Conservation (phyloP, 2,888 invertebrate genomes). For the Lottia scabra region DNA sequence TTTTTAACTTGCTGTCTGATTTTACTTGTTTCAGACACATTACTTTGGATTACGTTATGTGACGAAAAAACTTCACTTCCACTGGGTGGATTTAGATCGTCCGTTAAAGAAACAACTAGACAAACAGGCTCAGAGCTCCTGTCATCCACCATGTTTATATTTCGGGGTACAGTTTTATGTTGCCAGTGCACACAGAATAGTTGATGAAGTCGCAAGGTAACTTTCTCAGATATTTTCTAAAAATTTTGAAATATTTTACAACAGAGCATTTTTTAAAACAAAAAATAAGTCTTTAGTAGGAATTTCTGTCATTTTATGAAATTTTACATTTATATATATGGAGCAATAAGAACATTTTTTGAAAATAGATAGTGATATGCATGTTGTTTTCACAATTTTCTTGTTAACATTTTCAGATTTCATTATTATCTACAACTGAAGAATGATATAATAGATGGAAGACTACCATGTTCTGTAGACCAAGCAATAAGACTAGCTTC, state of each 20-base stretch:
- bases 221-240: not conserved
- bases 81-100: constrained; percentile 95
- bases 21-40: constrained; percentile 75
- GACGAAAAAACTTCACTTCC: constrained; percentile 71
- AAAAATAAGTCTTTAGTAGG: not conserved
- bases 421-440: constrained; percentile 97
- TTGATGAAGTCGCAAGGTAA: constrained; percentile 91
- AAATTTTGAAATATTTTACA: not conserved
- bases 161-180: constrained; percentile 96
- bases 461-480: constrained; percentile 88
- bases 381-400: not conserved
- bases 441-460: constrained; percentile 92
- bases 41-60: constrained; percentile 94
- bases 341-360: no score
- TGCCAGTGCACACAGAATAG: constrained; percentile 85
- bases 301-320: no score
- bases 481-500: constrained; percentile 93
- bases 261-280: not conserved
- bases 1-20: no score
- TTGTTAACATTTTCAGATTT: constrained; percentile 73
- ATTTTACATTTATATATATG: no score
- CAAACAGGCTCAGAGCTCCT: constrained; percentile 84
- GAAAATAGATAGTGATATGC: not conserved
- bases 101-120: constrained; percentile 95
- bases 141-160: constrained; percentile 76